Base-by-base conservation (phyloP, 2,797 vertebrate species). In the Myripristis jacobus region DNA sequence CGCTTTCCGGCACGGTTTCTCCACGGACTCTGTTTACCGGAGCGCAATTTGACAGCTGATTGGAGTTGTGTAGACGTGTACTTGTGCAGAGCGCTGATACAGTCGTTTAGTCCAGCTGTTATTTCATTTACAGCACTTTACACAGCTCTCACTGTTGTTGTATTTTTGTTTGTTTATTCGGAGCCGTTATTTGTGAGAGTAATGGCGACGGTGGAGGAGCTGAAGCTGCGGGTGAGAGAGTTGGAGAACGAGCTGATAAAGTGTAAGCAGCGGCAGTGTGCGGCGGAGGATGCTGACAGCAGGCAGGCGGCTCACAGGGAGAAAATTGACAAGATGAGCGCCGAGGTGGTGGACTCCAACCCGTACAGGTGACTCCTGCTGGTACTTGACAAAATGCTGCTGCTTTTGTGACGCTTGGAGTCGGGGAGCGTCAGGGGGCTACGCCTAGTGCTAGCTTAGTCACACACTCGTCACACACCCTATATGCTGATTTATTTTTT, bases 261-360 rank as follows among this genome's bases (percentile, higher is more conserved):
- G 83, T 94, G 85, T 64, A 92, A 92, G 66, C 93, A 91, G 75
- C 93, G 89, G 44, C 89, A 86, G 70, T 80, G 84, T 48, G 68
- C 79, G 8, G 3, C 11, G 75, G 90, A 89, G 21, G 87, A 92
- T 76, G 88, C 61, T 73, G 87, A 89, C 19, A 55, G 52, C 15
- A 72, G 24, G 16, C 61, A 61, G 47, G 56, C 63, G 2, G 63
- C 75, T 0, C 67, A 88, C 64, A 93, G 97, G 89, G 78, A 90
- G 7, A 96, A 93, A 86, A 97, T 99, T 29, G 92, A 93, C 36
- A 85, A 84, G 69, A 98, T 99, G 98, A 99, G 97, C 85, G 55
- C 96, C 0, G 98, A 99, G 79, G 98, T 99, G 63, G 94, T 96
- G 73, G 97, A 98, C 83, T 96, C 96, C 4, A 99, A 99, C 63